These are phyloP conservation scores for Ursus arctos DNA, from an alignment of 2,113 vertebrate species.

Conservation along the genomic window DNA sequence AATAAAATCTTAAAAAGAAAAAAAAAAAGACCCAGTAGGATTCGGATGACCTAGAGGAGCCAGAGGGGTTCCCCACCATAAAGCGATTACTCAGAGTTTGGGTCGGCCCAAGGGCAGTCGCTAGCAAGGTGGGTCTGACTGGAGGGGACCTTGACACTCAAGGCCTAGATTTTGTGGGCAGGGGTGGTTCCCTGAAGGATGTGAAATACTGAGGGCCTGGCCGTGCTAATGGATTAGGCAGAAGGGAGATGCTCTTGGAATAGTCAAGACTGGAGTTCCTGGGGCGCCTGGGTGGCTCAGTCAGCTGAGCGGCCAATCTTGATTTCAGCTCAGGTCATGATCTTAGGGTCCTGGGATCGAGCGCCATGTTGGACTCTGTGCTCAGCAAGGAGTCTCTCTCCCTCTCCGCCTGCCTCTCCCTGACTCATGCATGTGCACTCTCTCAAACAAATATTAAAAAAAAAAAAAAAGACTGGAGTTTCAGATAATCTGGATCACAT, in stretches of 20 bases:
- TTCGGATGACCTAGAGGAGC: background rate
- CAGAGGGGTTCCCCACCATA: no score
- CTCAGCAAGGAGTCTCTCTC: no score
- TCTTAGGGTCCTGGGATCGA: no score
- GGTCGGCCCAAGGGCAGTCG: background rate
- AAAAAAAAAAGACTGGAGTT: background rate
- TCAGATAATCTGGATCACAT: background rate
- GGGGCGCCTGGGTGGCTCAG: no score
- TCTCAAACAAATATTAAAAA: no score
- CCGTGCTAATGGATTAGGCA: background rate
- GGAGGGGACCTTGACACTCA: background rate
- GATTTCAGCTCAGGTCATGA: no score
- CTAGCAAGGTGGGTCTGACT: background rate
- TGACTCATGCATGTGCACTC: no score
- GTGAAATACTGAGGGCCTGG: background rate
- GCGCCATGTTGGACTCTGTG: no score
- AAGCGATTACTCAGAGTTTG: background rate
- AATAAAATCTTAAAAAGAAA: background rate
- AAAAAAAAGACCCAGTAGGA: background rate
- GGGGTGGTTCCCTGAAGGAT: background rate
- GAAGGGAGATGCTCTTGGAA: background rate
- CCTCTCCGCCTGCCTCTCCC: no score
- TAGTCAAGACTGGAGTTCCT: no score
- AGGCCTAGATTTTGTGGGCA: background rate
- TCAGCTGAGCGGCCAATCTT: no score